phyloP scores from a whole-genome alignment of 1,140 invertebrate species.

The Lepidotrigona ventralis region DNA sequence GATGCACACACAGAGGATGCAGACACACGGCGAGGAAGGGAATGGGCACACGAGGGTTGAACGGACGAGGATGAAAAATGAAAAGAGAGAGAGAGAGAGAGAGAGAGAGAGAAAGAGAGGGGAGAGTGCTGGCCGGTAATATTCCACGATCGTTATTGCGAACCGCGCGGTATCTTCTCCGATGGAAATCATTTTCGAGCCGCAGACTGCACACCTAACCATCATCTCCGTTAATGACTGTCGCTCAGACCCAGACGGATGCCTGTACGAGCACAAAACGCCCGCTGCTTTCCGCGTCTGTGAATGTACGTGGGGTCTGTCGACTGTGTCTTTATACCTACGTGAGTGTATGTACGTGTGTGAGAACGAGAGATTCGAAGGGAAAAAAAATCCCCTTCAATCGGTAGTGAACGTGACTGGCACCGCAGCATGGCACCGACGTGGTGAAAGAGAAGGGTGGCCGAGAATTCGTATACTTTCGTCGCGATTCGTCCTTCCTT shows the following conservation, averaged over 20 bases:
- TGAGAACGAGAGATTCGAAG: conserved; percentile 13
- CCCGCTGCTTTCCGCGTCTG: neutral
- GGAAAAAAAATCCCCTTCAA: conserved; percentile 42
- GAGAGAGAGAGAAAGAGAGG: conserved; percentile 15
- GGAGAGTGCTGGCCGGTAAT: conserved; percentile 35
- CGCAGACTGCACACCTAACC: conserved; percentile 58
- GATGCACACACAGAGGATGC: neutral
- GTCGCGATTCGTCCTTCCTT: conserved; percentile 21
- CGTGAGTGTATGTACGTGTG: neutral
- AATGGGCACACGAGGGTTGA: conserved; percentile 1
- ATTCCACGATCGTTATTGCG: conserved; percentile 60
- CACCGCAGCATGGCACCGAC: neutral
- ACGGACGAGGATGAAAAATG: neutral
- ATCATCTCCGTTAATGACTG: conserved; percentile 70
- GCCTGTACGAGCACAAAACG: conserved; percentile 23
- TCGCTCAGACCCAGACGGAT: conserved; percentile 37
- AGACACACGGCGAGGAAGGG: neutral
- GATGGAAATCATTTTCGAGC: conserved; percentile 65
- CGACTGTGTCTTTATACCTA: too few species aligned
- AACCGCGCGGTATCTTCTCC: conserved; percentile 25
- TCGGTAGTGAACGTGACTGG: conserved; percentile 23
- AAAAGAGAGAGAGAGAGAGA: neutral
- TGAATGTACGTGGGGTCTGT: neutral
- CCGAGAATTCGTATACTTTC: conserved; percentile 23
- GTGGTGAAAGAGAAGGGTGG: neutral